Percentiles rank a stretch among this genome's conserved stretches.
phyloP scores from a whole-genome alignment of 2,888 invertebrate species.

The Cryptosula pallasiana region DNA sequence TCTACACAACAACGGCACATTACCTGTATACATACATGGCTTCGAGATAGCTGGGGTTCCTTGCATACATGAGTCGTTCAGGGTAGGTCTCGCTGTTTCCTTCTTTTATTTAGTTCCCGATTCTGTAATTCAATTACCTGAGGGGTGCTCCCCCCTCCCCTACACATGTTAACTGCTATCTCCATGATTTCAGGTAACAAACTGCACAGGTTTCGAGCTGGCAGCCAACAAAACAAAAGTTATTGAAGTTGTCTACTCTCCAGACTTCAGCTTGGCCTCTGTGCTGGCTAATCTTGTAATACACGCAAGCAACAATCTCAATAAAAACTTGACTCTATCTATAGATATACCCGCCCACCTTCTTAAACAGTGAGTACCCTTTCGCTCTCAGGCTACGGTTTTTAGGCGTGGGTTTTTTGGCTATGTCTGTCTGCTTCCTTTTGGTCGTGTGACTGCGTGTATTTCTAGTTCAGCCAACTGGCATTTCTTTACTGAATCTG shows the following conservation, averaged over 20 bases:
- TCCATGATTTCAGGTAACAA: conserved; percentile 59
- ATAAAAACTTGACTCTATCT: background rate
- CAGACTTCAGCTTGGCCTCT: conserved; percentile 28
- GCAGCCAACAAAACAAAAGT: conserved; percentile 67
- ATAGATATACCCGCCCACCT: conserved; percentile 19
- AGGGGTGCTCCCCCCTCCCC: background rate
- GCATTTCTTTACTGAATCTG: too few species aligned
- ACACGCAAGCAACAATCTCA: conserved; percentile 6
- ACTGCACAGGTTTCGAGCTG: conserved; percentile 68
- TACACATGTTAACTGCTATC: background rate
- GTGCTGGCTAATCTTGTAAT: conserved; percentile 13
- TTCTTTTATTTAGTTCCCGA: background rate
- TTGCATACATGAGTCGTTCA: conserved; percentile 66
- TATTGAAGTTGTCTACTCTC: conserved; percentile 27
- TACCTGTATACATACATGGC: conserved; percentile 70
- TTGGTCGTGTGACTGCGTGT: too few species aligned
- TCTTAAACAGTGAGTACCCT: background rate
- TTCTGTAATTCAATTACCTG: background rate
- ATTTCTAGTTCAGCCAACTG: too few species aligned
- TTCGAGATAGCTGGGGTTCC: conserved; percentile 63
- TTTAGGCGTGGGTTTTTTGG: too few species aligned
- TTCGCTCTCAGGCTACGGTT: background rate
- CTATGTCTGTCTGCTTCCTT: background rate
- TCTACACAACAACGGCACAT: conserved; percentile 82
- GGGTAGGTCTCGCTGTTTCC: conserved; percentile 31